Base-by-base conservation (phyloP, 2,113 vertebrate genomes). In the Sprattus sprattus region DNA sequence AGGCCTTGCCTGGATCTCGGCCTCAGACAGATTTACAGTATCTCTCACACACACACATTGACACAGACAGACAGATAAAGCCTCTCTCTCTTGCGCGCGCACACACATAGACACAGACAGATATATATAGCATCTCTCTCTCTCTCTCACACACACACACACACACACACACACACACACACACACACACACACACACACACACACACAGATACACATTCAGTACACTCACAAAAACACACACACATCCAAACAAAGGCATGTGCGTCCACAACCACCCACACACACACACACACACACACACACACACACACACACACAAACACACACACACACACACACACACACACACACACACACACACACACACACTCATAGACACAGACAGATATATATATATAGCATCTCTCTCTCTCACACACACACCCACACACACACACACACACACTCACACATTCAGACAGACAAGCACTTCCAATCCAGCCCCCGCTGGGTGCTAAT, bases 351-450 rank as follows among this genome's bases (percentile, higher is more conserved):
- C 5, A 84, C n/a, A 45, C 57, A 78, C 28, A 50, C 47, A 78
- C 18, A 80, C 60, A 83, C 71, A 22, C 50, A 50, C 45, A 67
- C 44, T 78, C 46, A 64, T 54, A 50, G 10, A 67, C 82, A 81
- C 54, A 47, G 81, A 85, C 81, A 83, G 81, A 84, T 18, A 81
- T 49, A 80, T 81, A 80, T 49, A 75, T 13, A 64, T n/a, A n/a
- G n/a, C n/a, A n/a, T n/a, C n/a, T n/a, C n/a, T n/a, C n/a, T n/a
- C n/a, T n/a, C n/a, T n/a, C n/a, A 78, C 22, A 32, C 64, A 52
- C 50, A 54, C 13, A 15, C 50, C 13, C 50, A 54, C 50, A 54
- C 13, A 84, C 39, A 45, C 28, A 64, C 32, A 52, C 52, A 57
- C 52, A 57, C 52, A 57, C 52, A 57, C 52, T 20, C 67, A 75